Evolutionary conservation across 1,140 invertebrate species (phyloP), one percentile per base, ranked within the genome.

Genomic region (Pachyrhynchus sulphureomaculatus): DNA sequence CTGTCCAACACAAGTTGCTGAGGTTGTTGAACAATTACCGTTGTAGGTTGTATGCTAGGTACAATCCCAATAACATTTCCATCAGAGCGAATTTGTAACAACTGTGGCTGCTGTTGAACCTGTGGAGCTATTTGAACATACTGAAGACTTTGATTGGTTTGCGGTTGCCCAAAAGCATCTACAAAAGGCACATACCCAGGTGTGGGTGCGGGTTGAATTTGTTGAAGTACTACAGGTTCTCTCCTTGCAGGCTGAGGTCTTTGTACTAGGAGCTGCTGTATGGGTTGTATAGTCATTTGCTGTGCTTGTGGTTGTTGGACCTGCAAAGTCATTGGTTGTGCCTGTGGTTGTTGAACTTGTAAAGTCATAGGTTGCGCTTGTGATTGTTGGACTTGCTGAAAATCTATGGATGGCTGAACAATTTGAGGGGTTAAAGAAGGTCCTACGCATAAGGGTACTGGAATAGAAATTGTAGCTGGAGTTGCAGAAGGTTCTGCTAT

Each of bases 101-200:
- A 41, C 20, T 70, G 64, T 13, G 67, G 62, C 10, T 66, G 52
- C 21, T 65, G 45, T 39, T 69, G 71, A 23, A 72, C 63, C 81
- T 85, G 75, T 65, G 82, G 78, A 66, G 82, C 76, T 5, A 85
- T 83, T n/a, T 86, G 82, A 44, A 88, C 84, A 55, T 88, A 88
- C 68, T 88, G 86, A 69, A 88, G 77, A 72, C 84, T 86, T 68
- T 86, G 84, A 54, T 82, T 84, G 20, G 85, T 82, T 55, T 85
- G 84, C 53, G 82, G 81, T 63, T 84, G 83, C 39, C 85, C 85
- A 65, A 86, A 76, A 1, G 85, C 80, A 67, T 88, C 85, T 0
- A 88, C 83, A 75, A 87, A 88, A 2, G 87, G 87, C 76, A 88
- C 81, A 58, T 87, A 81, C 65, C 83, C 85, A 44, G 82, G 81